Evolutionary conservation across 2,113 vertebrate species (phyloP).

Genomic region (Mormoops blainvillei): DNA sequence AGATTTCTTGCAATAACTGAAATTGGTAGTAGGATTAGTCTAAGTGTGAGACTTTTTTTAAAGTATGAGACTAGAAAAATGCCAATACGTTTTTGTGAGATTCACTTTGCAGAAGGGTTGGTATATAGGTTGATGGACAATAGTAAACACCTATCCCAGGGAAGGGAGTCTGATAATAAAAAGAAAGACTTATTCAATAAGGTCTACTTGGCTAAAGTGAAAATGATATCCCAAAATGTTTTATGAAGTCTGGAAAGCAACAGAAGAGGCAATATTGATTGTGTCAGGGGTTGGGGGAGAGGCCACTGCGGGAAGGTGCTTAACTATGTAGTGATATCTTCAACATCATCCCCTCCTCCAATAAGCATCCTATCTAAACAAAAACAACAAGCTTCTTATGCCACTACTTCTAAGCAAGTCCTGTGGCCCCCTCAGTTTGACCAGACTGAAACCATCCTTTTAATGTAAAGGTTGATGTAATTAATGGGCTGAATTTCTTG

Average conservation of each 20-base stretch:
- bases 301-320: not conserved
- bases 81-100: not conserved
- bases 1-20: not conserved
- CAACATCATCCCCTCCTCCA: not conserved
- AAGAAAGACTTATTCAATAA: not conserved
- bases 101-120: not conserved
- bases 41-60: not conserved
- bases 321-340: not conserved
- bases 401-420: not conserved
- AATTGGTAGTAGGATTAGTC: not conserved
- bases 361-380: not conserved
- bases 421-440: not conserved
- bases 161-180: not conserved
- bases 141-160: not conserved
- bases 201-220: not conserved
- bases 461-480: not conserved
- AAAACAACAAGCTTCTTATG: not conserved
- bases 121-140: not conserved
- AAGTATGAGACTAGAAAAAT: not conserved
- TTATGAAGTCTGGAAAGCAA: not conserved
- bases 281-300: not conserved
- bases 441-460: not conserved
- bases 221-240: not conserved
- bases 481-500: not conserved
- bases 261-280: not conserved